These are phyloP conservation scores for Clarias pachynema DNA, from an alignment of 2,797 vertebrate genomes.

Conservation along the genomic window DNA sequence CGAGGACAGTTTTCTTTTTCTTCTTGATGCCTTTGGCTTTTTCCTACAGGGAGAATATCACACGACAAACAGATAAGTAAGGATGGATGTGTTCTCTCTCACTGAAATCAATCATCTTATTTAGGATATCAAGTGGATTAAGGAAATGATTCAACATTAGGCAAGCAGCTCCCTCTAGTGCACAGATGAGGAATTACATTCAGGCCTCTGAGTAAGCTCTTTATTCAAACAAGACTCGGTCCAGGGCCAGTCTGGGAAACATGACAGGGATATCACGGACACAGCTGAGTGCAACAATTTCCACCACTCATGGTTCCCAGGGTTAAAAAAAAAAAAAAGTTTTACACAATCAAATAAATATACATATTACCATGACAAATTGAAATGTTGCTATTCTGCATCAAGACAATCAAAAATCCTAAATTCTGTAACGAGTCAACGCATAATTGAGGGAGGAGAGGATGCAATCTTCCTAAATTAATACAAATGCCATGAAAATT, in stretches of 20 bases:
- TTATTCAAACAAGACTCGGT: not conserved
- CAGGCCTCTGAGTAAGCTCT: not conserved
- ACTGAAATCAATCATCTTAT: not conserved
- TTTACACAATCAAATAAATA: not conserved
- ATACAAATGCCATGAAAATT: not conserved
- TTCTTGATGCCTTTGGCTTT: constrained; percentile 91
- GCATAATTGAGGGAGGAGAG: too few species aligned
- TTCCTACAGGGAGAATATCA: constrained; percentile 74
- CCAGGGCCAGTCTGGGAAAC: not conserved
- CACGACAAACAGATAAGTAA: not conserved
- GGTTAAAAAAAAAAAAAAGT: not conserved
- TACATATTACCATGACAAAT: not conserved
- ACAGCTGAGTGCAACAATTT: not conserved
- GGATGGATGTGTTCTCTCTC: not conserved
- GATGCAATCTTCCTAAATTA: not conserved
- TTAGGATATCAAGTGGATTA: too few species aligned
- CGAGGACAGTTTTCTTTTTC: constrained; percentile 93
- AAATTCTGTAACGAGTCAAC: not conserved
- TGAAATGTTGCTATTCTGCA: not conserved
- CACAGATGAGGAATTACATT: constrained; percentile 13
- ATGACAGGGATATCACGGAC: not conserved
- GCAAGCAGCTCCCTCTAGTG: constrained; percentile 52
- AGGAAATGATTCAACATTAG: not conserved
- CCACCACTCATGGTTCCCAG: not conserved
- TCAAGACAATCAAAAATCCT: not conserved